phyloP scores from a whole-genome alignment of 30 jellyfish, hydroid and myxozoan species.

The Haliclystus octoradiatus region DNA sequence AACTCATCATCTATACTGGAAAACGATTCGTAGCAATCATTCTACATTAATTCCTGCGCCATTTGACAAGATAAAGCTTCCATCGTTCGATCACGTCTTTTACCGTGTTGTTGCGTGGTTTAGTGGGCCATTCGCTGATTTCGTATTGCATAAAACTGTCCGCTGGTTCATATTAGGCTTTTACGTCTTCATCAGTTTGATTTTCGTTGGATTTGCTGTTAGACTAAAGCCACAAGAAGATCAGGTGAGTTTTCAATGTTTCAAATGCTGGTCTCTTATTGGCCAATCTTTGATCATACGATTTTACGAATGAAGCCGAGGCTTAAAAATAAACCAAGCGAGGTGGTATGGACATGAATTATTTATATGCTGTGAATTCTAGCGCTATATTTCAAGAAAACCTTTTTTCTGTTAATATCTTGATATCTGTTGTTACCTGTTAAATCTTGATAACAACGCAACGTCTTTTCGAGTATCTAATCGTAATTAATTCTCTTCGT shows the following conservation, averaged over 20 bases:
- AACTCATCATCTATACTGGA: conserved; percentile 73
- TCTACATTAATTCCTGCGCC: not conserved
- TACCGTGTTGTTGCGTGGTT: conserved; percentile 73
- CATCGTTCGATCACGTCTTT: conserved; percentile 12
- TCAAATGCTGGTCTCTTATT: not conserved
- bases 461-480: no score
- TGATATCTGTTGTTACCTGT: no score
- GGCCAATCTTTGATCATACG: not conserved
- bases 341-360: no score
- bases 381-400: no score
- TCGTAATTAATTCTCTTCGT: no score
- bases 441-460: no score
- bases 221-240: conserved; percentile 88
- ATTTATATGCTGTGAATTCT: no score
- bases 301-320: no score
- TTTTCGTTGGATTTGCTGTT: conserved; percentile 59
- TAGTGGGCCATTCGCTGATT: conserved; percentile 62
- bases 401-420: no score
- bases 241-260: conserved; percentile 30
- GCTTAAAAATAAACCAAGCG: no score
- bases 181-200: conserved; percentile 20
- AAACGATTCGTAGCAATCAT: conserved; percentile 13
- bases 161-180: conserved; percentile 46
- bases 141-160: conserved; percentile 56
- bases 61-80: not conserved